Conservation (phyloP, 2,888 invertebrate species). For the Polyploca ridens region DNA sequence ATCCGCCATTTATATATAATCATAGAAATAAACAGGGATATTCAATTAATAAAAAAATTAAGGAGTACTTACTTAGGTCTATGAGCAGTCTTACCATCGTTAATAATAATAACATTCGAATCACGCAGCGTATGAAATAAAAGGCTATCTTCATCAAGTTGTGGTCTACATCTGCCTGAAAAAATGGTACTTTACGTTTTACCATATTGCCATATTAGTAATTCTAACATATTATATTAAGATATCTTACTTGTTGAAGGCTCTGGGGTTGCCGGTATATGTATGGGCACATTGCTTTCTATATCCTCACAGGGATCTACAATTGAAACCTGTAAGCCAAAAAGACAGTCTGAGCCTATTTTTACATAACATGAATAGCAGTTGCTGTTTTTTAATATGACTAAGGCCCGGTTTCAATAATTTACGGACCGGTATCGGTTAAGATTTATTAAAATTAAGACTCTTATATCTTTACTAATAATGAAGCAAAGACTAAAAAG, state of each 20-base stretch:
- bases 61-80: conserved; percentile 91
- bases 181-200: conserved; percentile 49
- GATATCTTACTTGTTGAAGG: conserved; percentile 28
- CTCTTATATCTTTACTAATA: too few relatives aligned
- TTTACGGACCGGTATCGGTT: too few relatives aligned
- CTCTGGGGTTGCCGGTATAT: conserved; percentile 36
- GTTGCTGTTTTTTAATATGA: too few relatives aligned
- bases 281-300: conserved; percentile 84
- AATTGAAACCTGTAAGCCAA: conserved; percentile 87
- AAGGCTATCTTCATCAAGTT: conserved; percentile 87
- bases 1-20: neutral
- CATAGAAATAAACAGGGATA: neutral
- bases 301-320: conserved; percentile 92
- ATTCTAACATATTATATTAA: too few relatives aligned
- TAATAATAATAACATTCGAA: conserved; percentile 95
- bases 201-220: neutral
- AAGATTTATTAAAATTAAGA: too few relatives aligned
- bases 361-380: neutral
- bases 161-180: conserved; percentile 59
- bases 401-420: too few relatives aligned
- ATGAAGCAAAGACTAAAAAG: too few relatives aligned
- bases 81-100: conserved; percentile 95
- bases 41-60: conserved; percentile 13
- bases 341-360: neutral
- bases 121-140: conserved; percentile 97